These are phyloP conservation scores for Protodeltote pygarga DNA, from an alignment of 2,888 invertebrate genomes.

Conservation along the genomic window DNA sequence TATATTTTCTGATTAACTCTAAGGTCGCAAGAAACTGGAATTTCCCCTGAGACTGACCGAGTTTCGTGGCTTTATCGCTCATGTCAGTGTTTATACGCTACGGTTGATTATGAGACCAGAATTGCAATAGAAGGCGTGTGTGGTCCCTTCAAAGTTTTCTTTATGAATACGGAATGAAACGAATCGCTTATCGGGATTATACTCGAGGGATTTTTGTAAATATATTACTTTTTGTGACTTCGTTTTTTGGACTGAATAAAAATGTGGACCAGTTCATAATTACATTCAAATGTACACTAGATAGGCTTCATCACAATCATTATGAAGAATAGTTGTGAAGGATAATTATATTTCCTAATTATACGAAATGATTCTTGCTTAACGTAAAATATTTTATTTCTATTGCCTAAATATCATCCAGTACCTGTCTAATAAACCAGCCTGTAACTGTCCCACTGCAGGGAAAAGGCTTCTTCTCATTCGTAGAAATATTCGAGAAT, in stretches of 20 bases:
- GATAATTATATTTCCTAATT: too few relatives aligned
- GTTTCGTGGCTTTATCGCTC: slow-evolving; percentile 59
- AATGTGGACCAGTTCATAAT: too few relatives aligned
- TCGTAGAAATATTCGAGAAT: too few relatives aligned
- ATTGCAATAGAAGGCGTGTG: slow-evolving; percentile 20
- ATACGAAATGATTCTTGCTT: too few relatives aligned
- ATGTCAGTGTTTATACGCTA: slow-evolving; percentile 59
- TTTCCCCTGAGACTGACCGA: slow-evolving; percentile 66
- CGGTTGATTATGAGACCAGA: slow-evolving; percentile 50
- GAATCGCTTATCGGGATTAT: slow-evolving; percentile 18
- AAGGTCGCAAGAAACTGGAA: slow-evolving; percentile 61
- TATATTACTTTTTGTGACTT: slow-evolving; percentile 12
- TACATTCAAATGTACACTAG: too few relatives aligned
- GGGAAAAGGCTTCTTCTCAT: too few relatives aligned
- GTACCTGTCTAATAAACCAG: too few relatives aligned
- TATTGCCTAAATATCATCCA: too few relatives aligned
- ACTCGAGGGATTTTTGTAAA: slow-evolving; percentile 4
- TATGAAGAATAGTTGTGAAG: too few relatives aligned
- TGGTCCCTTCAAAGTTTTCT: slow-evolving; percentile 33
- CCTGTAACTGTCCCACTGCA: too few relatives aligned
- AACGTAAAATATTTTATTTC: too few relatives aligned
- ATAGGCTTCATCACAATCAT: too few relatives aligned
- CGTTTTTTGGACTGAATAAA: slow-evolving; percentile 8
- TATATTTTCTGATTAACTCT: slow-evolving; percentile 62
- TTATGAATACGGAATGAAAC: slow-evolving; percentile 39